Percentiles rank a stretch among this genome's conserved stretches.
Evolutionary conservation across 2,113 vertebrate genomes (phyloP).

Genomic region (Odocoileus hemionus): DNA sequence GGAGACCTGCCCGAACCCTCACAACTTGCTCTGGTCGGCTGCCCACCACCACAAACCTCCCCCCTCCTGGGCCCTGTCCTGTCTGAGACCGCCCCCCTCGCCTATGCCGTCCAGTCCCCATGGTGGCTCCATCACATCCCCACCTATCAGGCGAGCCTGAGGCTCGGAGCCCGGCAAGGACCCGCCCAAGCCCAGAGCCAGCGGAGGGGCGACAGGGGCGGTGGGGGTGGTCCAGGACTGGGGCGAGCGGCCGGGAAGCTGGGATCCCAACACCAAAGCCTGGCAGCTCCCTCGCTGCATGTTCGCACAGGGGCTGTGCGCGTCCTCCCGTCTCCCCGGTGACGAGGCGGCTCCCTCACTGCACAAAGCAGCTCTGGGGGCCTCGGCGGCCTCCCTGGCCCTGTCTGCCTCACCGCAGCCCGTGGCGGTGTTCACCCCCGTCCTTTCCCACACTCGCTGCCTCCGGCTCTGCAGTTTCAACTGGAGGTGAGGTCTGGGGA

Average conservation of each 20-base stretch:
- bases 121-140: background rate
- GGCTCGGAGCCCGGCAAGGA: background rate
- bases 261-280: background rate
- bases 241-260: rapidly evolving
- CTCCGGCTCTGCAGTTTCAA: background rate
- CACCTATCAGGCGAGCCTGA: background rate
- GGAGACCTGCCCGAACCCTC: background rate
- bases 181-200: background rate
- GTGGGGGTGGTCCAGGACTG: background rate
- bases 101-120: rapidly evolving
- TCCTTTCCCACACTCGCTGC: rapidly evolving
- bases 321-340: background rate
- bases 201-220: rapidly evolving
- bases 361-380: background rate
- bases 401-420: rapidly evolving
- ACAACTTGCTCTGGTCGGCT: rapidly evolving
- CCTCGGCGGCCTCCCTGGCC: background rate
- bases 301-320: rapidly evolving
- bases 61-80: background rate
- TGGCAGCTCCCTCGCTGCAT: background rate
- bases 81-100: rapidly evolving
- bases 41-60: background rate
- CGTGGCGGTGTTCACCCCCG: rapidly evolving
- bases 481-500: background rate
- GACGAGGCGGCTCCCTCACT: background rate